phyloP scores from a whole-genome alignment of 2,888 invertebrate species.

The Hirtodrosophila duncani region DNA sequence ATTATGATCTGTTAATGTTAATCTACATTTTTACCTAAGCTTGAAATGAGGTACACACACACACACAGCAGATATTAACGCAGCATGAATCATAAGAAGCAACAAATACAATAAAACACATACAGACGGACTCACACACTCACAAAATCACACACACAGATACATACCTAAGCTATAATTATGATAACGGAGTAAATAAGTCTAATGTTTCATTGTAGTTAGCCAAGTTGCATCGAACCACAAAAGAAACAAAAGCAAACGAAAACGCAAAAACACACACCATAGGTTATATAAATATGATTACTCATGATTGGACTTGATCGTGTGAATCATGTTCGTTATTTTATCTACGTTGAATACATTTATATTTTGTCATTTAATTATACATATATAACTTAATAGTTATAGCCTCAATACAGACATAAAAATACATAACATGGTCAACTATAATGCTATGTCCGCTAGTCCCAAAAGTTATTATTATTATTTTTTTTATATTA shows the following conservation, averaged over 20 bases:
- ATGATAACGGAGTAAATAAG: slow-evolving; percentile 45
- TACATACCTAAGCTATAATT: slow-evolving; percentile 53
- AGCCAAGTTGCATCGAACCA: slow-evolving; percentile 40
- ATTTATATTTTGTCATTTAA: slow-evolving; percentile 32
- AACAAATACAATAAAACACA: slow-evolving; percentile 7
- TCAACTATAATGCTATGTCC: slow-evolving; percentile 38
- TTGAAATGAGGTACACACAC: slow-evolving; percentile 25
- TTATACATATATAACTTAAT: slow-evolving; percentile 16
- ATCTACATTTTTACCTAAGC: slow-evolving; percentile 40
- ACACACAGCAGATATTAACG: slow-evolving; percentile 32
- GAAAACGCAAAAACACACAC: neutral
- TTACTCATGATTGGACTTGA: slow-evolving; percentile 8
- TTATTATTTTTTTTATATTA: slow-evolving; percentile 23
- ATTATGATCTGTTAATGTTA: slow-evolving; percentile 48
- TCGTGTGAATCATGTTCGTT: slow-evolving; percentile 21
- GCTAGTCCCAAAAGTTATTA: slow-evolving; percentile 44
- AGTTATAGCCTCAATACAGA: slow-evolving; percentile 39
- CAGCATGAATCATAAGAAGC: no score
- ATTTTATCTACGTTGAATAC: slow-evolving; percentile 17
- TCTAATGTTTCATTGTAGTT: slow-evolving; percentile 39
- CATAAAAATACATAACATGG: slow-evolving; percentile 23
- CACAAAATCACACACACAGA: neutral
- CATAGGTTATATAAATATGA: slow-evolving; percentile 23
- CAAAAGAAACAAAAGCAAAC: slow-evolving; percentile 12
- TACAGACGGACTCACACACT: slow-evolving; percentile 4